Base-by-base conservation (phyloP, 1,140 invertebrate species). In the Diachasma alloeum region DNA sequence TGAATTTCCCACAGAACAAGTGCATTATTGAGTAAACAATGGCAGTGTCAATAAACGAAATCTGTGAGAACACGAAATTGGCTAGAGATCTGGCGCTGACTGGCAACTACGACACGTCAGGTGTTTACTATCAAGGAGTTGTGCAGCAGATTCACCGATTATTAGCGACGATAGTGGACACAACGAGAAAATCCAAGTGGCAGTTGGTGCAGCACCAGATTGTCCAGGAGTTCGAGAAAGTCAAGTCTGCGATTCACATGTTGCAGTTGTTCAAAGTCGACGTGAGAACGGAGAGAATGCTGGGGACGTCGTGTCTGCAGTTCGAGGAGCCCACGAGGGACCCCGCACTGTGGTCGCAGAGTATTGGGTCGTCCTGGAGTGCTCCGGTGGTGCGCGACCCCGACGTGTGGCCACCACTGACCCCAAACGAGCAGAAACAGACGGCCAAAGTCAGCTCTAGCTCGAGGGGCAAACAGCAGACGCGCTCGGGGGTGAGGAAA, bases 101-200 rank as follows among this genome's bases (percentile, higher is more conserved):
- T 84, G 97, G 97, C 8, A 98, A 98, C 88, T 99, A 99, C 87
- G 97, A 99, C 84, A 96, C 96, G 74, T 95, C 97, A 11, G 91
- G 94, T 81, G 96, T 99, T 66, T 99, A 98, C 90, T 99, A 98
- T 87, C 96, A 98, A 90, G 96, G 97, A 67, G 95, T 97, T 4
- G 91, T 97, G 39, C 95, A 97, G 87, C 96, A 97, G 90, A 95
- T 98, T 81, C 95, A 97, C 83, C 93, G 93, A 81, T 91, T 98
- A 31, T 91, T 98, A 56, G 91, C 93, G 17, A 94, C 93, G 46
- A 96, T 97, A 63, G 94, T 92, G 15, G 97, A 94, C 88, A 93
- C 93, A 66, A 93, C 93, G 78, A 92, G 94, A 74, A 97, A 95
- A 90, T 93, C 93, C 78, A 96, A 95, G 90, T 99, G 97, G 97